phyloP scores from a whole-genome alignment of 2,888 invertebrate genomes.

The Thecophora atra region DNA sequence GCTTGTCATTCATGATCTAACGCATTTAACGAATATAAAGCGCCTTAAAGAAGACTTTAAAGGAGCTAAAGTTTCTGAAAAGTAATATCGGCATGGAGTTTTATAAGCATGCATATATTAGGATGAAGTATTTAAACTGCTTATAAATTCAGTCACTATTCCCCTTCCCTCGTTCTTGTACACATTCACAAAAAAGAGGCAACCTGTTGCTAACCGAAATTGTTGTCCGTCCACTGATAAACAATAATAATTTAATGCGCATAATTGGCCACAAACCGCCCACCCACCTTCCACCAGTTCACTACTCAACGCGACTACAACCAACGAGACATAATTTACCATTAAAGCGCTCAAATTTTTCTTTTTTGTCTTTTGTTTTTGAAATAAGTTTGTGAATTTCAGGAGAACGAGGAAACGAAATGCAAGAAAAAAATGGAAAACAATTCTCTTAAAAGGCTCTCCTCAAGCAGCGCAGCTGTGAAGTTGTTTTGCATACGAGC shows the following conservation, averaged over 20 bases:
- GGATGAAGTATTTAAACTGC: no score
- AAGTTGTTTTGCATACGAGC: background rate
- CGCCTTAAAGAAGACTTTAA: no score
- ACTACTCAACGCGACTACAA: background rate
- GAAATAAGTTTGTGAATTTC: constrained; percentile 1
- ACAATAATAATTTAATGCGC: background rate
- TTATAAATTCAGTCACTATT: background rate
- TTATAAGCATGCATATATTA: no score
- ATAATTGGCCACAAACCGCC: background rate
- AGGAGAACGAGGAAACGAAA: background rate
- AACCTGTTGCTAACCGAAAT: no score
- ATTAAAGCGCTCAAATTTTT: constrained; percentile 9
- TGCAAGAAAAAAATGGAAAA: background rate
- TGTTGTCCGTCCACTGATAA: background rate
- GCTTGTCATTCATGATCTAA: no score
- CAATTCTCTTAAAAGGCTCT: constrained; percentile 9
- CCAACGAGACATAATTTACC: constrained; percentile 17
- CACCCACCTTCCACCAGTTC: background rate
- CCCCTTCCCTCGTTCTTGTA: background rate
- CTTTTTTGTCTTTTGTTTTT: constrained; percentile 17
- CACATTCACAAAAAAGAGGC: background rate
- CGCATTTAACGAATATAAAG: no score
- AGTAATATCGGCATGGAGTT: no score
- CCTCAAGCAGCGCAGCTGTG: background rate
- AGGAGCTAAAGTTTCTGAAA: no score